These are phyloP conservation scores for Chelon auratus DNA, from an alignment of 2,797 vertebrate species.

Conservation along the genomic window DNA sequence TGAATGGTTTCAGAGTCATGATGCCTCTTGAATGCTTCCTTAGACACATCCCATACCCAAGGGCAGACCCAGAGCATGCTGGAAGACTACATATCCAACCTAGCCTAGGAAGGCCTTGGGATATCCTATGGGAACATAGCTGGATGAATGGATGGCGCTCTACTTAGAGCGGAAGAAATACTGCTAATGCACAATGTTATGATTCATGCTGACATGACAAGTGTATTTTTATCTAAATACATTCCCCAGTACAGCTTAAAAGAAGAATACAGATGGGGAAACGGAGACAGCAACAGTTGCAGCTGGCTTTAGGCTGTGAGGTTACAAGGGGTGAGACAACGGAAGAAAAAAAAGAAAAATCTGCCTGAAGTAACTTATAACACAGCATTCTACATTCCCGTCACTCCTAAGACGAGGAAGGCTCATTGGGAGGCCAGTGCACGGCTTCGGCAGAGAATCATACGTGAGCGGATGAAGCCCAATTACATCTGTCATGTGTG, in stretches of 20 bases:
- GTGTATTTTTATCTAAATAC: constrained; percentile 22
- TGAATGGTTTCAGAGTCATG: neutral
- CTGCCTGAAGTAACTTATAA: neutral
- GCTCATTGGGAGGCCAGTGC: neutral
- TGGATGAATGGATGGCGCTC: neutral
- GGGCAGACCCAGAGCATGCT: neutral
- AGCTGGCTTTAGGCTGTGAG: constrained; percentile 14
- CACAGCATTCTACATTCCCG: neutral
- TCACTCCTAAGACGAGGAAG: neutral
- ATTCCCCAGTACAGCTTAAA: constrained; percentile 2
- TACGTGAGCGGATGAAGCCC: constrained; percentile 25
- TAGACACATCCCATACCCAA: constrained; percentile 5
- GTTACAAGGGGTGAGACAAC: constrained; percentile 42
- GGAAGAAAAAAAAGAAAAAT: neutral
- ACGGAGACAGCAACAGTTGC: constrained; percentile 19
- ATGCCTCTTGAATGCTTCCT: neutral
- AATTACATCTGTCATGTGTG: constrained; percentile 73
- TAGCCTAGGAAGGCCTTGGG: neutral
- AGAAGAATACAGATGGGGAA: constrained; percentile 11
- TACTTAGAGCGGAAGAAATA: too few relatives aligned
- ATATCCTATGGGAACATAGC: neutral
- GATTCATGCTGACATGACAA: constrained; percentile 33
- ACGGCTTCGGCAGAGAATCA: neutral
- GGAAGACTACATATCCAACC: neutral
- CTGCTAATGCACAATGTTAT: neutral